phyloP scores from a whole-genome alignment of 2,888 invertebrate species.

The Calameuta pallipes region DNA sequence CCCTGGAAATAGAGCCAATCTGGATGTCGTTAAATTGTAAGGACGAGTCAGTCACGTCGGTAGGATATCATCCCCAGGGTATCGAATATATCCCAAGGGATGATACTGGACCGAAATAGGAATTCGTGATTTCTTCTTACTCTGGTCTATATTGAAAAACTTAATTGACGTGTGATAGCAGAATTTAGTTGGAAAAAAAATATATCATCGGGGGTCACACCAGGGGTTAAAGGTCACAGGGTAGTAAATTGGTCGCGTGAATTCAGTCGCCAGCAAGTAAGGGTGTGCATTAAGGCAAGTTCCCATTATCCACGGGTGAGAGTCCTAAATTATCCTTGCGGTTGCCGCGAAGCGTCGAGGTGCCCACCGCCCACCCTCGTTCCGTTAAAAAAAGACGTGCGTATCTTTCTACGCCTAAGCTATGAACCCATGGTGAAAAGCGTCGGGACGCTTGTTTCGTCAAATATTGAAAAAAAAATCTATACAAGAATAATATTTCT shows the following conservation, averaged over 20 bases:
- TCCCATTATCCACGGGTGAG: constrained; percentile 65
- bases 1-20: constrained; percentile 56
- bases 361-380: not conserved
- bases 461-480: not conserved
- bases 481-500: not conserved
- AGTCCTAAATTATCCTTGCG: constrained; percentile 63
- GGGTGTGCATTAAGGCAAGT: constrained; percentile 61
- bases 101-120: not conserved
- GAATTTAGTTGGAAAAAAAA: not conserved
- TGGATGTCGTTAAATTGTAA: constrained; percentile 43
- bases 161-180: not conserved
- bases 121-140: not conserved
- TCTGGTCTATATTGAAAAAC: not conserved
- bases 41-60: constrained; percentile 11
- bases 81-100: not conserved
- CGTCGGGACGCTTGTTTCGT: not conserved
- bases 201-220: constrained; percentile 21
- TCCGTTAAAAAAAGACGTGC: constrained; percentile 57
- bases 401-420: constrained; percentile 18
- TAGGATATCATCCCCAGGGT: not conserved
- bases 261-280: constrained; percentile 54
- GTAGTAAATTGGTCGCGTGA: constrained; percentile 41
- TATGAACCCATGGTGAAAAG: not conserved
- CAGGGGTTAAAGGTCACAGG: constrained; percentile 29
- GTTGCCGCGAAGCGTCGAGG: constrained; percentile 33